Evolutionary conservation across 2,113 vertebrate species (phyloP).

Genomic region (Speoplatyrhinus poulsoni): DNA sequence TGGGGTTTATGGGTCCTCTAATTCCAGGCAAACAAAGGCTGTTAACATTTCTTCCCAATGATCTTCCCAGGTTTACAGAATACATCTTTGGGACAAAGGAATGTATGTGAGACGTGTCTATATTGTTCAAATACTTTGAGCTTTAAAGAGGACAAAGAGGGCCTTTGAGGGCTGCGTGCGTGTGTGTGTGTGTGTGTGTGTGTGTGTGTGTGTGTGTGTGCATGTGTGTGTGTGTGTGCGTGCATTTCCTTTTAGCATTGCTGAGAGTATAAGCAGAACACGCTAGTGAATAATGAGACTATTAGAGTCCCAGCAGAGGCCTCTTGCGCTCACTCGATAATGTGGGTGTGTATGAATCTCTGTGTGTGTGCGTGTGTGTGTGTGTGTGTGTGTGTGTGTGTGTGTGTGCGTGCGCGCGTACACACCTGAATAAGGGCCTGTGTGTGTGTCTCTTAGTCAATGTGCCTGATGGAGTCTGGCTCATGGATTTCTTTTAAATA

Average conservation of each 20-base stretch:
- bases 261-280: constrained; percentile 50
- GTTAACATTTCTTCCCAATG: neutral
- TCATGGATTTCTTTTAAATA: constrained; percentile 40
- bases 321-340: constrained; percentile 60
- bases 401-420: neutral
- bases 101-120: neutral
- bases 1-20: constrained; percentile 32
- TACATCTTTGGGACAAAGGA: neutral
- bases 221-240: constrained; percentile 32
- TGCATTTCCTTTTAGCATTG: constrained; percentile 45
- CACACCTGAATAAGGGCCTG: neutral
- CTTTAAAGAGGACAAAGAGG: no score
- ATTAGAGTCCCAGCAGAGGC: constrained; percentile 60
- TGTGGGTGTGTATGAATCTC: constrained; percentile 31
- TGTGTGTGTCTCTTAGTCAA: constrained; percentile 45
- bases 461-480: constrained; percentile 53
- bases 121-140: neutral
- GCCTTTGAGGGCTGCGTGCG: neutral
- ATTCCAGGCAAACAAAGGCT: constrained; percentile 41
- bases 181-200: constrained; percentile 4
- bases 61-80: neutral
- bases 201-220: constrained; percentile 12
- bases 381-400: constrained; percentile 18
- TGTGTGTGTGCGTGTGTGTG: constrained; percentile 18
- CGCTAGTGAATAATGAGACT: constrained; percentile 69